Evolutionary conservation across 1,140 invertebrate species (phyloP), one percentile per base, ranked within the genome.

Genomic region (Pachyrhynchus sulphureomaculatus): DNA sequence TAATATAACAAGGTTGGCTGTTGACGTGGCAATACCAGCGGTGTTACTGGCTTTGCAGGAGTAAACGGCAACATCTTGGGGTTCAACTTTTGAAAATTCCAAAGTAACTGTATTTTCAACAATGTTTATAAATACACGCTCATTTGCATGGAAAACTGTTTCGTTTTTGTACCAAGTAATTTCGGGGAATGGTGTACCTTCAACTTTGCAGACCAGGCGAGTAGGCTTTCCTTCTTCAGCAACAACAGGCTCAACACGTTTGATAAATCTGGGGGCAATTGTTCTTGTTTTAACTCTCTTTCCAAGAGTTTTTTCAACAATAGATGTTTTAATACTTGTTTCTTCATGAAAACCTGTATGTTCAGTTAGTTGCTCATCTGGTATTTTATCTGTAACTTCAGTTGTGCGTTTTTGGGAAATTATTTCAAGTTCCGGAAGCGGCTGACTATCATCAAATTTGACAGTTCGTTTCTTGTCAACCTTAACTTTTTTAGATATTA

Each of bases 121-220:
- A 26, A 83, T 73, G 41, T 77, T 81, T 68, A 88, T 84, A 21
- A 78, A 77, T 64, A 87, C 83, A 24, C 86, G 82, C 65, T 88
- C 85, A 36, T 76, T 83, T 21, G 80, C 80, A 62, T 81, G 76
- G 21, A 93, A 76, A 65, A 88, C 82, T 49, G 82, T 77, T 65
- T 86, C 86, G 73, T 93, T 89, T 75, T 84, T 86, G 67, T 84
- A 90, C 92, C 92, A 94, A 34, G 80, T 81, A 39, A 93, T 82
- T 67, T 86, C 83, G 4, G 89, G 88, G 67, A 81, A 77, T 5
- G 89, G 89, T 65, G 76, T 76, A 60, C 87, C 88, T 67, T 84
- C 81, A 15, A 93, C 82, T 64, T 85, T 82, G 69, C 86, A 88
- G 42, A 83, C 81, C 21, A 92, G 82, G 32, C 80, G 75, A 0